A percentile compares a stretch with the other conserved stretches of the same genome.
phyloP scores from a whole-genome alignment of 2,888 invertebrate species.

The Tiliacea aurago region DNA sequence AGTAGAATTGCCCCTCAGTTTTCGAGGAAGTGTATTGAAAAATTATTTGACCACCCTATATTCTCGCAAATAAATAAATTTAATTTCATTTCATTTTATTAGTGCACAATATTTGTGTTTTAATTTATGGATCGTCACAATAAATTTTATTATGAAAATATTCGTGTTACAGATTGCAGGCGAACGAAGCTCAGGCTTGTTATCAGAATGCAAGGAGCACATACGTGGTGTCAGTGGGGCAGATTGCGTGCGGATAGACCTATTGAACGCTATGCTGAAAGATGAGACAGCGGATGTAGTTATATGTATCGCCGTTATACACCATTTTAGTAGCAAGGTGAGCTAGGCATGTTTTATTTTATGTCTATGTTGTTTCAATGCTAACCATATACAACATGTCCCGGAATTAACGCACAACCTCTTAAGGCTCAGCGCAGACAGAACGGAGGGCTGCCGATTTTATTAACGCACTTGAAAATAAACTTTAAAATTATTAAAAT shows the following conservation, averaged over 20 bases:
- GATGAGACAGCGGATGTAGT: conserved; percentile 94
- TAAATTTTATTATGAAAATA: not conserved
- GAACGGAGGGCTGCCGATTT: too few relatives aligned
- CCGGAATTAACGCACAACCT: too few relatives aligned
- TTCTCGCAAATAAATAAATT: too few relatives aligned
- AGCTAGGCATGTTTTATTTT: conserved; percentile 44
- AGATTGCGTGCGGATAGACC: conserved; percentile 94
- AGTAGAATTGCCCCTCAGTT: too few relatives aligned
- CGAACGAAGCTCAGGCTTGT: conserved; percentile 89
- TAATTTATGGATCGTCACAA: too few relatives aligned
- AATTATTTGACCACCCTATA: too few relatives aligned
- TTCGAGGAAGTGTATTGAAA: too few relatives aligned
- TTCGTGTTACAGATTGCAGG: conserved; percentile 91
- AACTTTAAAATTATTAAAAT: too few relatives aligned
- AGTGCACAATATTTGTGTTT: too few relatives aligned
- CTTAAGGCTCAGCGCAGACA: too few relatives aligned
- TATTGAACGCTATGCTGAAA: conserved; percentile 93
- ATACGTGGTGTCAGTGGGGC: conserved; percentile 80
- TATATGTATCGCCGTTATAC: conserved; percentile 98
- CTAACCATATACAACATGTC: not conserved
- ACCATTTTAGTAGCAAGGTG: conserved; percentile 96
- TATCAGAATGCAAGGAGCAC: conserved; percentile 74
- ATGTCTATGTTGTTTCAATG: not conserved
- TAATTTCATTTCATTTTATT: too few relatives aligned
- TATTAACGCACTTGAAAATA: too few relatives aligned